Evolutionary conservation across 2,888 invertebrate genomes (phyloP).

Genomic region (Nomada ferruginata): DNA sequence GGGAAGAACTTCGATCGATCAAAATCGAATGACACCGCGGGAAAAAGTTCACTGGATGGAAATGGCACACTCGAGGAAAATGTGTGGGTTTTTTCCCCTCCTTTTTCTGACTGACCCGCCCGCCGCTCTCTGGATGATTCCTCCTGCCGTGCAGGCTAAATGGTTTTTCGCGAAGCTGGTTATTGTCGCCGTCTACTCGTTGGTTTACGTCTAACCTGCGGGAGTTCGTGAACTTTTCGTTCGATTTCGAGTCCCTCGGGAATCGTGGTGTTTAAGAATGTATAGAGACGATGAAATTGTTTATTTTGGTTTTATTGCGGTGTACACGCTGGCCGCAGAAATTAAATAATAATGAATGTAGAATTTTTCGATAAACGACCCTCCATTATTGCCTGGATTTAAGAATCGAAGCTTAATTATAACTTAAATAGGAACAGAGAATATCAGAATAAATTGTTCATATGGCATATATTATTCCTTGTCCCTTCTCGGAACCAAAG

Average conservation of each 20-base stretch:
- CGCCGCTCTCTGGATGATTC: neutral
- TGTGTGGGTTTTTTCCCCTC: neutral
- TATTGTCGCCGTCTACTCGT: neutral
- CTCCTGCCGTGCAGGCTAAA: conserved; percentile 23
- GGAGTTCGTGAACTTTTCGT: neutral
- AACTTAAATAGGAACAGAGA: no score
- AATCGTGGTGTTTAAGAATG: neutral
- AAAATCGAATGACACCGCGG: conserved; percentile 52
- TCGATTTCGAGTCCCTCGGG: neutral
- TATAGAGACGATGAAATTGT: neutral
- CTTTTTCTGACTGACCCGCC: neutral
- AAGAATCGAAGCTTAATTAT: no score
- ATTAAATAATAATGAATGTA: no score
- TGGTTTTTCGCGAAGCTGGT: conserved; percentile 11
- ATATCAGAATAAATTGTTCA: no score
- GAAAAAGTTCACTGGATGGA: conserved; percentile 39
- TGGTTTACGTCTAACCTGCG: neutral
- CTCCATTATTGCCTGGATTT: no score
- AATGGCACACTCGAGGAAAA: conserved; percentile 39
- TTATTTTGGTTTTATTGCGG: no score
- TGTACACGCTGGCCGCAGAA: no score
- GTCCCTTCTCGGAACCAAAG: no score
- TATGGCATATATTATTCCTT: no score
- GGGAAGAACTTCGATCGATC: conserved; percentile 49
- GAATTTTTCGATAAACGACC: no score